These are phyloP conservation scores for Plectropomus leopardus DNA, from an alignment of 2,113 vertebrate species.

Conservation along the genomic window DNA sequence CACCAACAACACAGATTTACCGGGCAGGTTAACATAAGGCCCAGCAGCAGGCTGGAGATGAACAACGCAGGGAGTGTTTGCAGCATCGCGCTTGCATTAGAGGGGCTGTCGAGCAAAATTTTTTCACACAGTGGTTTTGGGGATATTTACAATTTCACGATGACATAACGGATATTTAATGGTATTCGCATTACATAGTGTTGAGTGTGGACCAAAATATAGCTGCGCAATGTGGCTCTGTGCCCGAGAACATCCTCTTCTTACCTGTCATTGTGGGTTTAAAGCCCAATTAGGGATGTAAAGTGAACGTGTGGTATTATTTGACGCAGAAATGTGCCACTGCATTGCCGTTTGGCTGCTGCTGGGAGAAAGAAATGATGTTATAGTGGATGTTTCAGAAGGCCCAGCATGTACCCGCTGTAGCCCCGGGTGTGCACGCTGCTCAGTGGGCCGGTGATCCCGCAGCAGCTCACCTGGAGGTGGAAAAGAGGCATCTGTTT, in stretches of 20 bases:
- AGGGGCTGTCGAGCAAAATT: slow-evolving; percentile 41
- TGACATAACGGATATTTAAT: slow-evolving; percentile 34
- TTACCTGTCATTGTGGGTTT: slow-evolving; percentile 52
- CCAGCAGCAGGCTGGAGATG: slow-evolving; percentile 55
- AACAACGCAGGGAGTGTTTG: slow-evolving; percentile 77
- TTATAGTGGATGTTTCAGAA: slow-evolving; percentile 23
- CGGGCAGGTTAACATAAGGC: slow-evolving; percentile 57
- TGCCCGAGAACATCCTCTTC: not conserved
- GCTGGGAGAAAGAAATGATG: not conserved
- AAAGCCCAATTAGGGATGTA: slow-evolving; percentile 32
- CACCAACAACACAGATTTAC: not conserved
- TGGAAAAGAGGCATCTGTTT: slow-evolving; percentile 59
- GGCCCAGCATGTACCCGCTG: slow-evolving; percentile 23
- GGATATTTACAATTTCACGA: slow-evolving; percentile 35
- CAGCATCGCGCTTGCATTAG: slow-evolving; percentile 66
- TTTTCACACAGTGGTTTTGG: slow-evolving; percentile 45
- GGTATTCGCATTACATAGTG: slow-evolving; percentile 1
- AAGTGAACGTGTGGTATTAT: slow-evolving; percentile 35
- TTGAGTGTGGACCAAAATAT: not conserved
- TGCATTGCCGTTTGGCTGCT: slow-evolving; percentile 39
- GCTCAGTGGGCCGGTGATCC: slow-evolving; percentile 55
- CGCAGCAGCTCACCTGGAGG: slow-evolving; percentile 66
- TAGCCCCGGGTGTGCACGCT: slow-evolving; percentile 46
- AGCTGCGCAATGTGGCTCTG: slow-evolving; percentile 47
- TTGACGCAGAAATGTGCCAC: slow-evolving; percentile 69